Conservation (phyloP, 2,888 invertebrate genomes). For the Scaptomyza flava region DNA sequence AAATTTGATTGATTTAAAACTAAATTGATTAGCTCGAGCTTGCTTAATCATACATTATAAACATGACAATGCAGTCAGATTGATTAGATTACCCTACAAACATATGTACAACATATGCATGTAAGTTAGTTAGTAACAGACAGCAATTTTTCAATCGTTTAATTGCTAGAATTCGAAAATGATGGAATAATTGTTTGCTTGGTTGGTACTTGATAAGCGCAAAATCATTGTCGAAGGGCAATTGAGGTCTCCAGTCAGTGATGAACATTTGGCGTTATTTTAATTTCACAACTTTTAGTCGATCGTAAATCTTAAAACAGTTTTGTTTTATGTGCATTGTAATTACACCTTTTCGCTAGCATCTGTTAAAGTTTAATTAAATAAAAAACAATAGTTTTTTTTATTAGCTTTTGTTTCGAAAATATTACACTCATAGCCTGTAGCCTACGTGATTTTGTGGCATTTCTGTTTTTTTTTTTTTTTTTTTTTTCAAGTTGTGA, state of each 20-base stretch:
- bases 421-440: background rate
- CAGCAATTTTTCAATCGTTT: conserved; percentile 8
- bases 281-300: background rate
- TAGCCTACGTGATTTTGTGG: background rate
- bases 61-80: background rate
- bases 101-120: no score
- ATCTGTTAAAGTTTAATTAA: background rate
- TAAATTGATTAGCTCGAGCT: background rate
- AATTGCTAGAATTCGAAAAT: conserved; percentile 1
- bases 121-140: background rate
- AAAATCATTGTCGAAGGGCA: conserved; percentile 9
- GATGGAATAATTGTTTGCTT: conserved; percentile 6
- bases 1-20: background rate
- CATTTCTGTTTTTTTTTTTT: background rate
- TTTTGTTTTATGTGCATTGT: no score
- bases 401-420: background rate
- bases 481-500: background rate
- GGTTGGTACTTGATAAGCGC: background rate
- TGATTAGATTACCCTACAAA: background rate
- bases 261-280: background rate
- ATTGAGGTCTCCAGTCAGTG: background rate
- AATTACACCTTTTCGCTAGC: no score
- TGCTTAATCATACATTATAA: background rate
- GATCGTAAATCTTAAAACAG: no score
- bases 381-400: background rate